Percentiles rank a stretch among this genome's conserved stretches.
These are phyloP conservation scores for Acrocyrtus sp. DNA, from an alignment of 2,888 invertebrate species.

Conservation along the genomic window DNA sequence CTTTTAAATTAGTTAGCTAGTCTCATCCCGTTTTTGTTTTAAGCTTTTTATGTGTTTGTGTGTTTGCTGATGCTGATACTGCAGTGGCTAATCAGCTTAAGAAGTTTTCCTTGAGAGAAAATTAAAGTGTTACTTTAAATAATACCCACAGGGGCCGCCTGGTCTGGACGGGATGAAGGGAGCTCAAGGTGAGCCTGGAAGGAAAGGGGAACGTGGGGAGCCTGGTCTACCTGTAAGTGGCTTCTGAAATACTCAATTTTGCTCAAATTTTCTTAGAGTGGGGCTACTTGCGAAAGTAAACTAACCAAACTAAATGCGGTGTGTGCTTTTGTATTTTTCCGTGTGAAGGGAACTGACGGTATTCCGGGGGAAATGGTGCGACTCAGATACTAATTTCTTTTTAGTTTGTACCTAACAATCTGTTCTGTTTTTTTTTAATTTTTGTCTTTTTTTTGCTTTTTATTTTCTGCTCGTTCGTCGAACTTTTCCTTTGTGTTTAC, in stretches of 20 bases:
- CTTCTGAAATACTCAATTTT: not conserved
- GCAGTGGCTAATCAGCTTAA: too few relatives aligned
- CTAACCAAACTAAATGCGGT: constrained; percentile 9
- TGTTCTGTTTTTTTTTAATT: constrained; percentile 24
- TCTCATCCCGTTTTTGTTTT: too few relatives aligned
- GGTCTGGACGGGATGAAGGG: constrained; percentile 98
- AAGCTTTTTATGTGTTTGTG: too few relatives aligned
- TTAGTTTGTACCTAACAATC: too few relatives aligned
- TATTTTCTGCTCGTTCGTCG: not conserved
- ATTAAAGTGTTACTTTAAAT: too few relatives aligned
- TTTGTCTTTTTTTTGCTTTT: constrained; percentile 15
- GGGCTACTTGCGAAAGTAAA: not conserved
- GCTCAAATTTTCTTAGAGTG: not conserved
- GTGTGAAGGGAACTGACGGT: constrained; percentile 86
- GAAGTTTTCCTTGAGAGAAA: too few relatives aligned
- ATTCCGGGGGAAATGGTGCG: constrained; percentile 90
- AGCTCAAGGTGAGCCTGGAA: constrained; percentile 91
- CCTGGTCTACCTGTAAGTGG: constrained; percentile 89
- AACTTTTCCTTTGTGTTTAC: constrained; percentile 9
- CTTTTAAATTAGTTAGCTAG: too few relatives aligned
- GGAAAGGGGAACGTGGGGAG: constrained; percentile 87
- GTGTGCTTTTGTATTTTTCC: constrained; percentile 31
- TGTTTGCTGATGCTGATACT: too few relatives aligned
- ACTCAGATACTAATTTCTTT: constrained; percentile 54
- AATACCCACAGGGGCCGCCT: constrained; percentile 85